Evolutionary conservation across 2,113 vertebrate genomes (phyloP).

Genomic region (Colistium nudipinnis): DNA sequence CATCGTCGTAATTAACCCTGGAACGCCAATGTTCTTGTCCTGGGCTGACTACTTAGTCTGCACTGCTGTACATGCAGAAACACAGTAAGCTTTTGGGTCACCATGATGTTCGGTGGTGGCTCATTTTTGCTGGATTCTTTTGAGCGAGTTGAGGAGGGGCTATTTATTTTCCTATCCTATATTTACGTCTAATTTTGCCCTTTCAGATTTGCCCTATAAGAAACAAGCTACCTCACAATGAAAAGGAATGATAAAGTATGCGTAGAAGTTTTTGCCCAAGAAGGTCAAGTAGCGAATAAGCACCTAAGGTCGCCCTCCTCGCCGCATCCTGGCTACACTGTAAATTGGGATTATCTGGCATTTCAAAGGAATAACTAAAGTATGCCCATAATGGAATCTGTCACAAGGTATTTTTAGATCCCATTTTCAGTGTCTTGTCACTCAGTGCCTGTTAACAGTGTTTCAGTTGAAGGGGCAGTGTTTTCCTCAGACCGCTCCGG

Average conservation of each 20-base stretch:
- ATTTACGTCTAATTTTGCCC: neutral
- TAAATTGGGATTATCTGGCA: conserved; percentile 31
- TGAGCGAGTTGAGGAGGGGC: neutral
- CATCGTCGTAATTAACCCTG: conserved; percentile 6
- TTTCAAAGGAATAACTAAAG: conserved; percentile 48
- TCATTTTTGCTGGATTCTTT: neutral
- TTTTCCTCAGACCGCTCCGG: conserved; percentile 72
- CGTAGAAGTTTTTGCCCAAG: conserved; percentile 6
- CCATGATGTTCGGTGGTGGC: no score
- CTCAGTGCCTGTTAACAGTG: conserved; percentile 68
- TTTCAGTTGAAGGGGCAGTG: conserved; percentile 77
- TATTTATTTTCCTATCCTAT: neutral
- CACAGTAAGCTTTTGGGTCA: neutral
- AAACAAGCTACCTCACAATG: neutral
- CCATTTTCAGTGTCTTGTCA: conserved; percentile 70
- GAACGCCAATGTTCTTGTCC: neutral
- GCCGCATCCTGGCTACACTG: neutral
- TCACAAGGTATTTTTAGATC: conserved; percentile 54
- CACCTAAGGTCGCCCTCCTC: conserved; percentile 12
- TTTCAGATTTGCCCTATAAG: neutral
- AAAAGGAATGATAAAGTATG: conserved; percentile 29
- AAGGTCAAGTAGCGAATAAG: conserved; percentile 41
- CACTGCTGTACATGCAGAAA: neutral
- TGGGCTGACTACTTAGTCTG: neutral
- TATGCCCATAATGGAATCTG: conserved; percentile 40